phyloP scores from a whole-genome alignment of 2,888 invertebrate species.

The Timema cristinae region DNA sequence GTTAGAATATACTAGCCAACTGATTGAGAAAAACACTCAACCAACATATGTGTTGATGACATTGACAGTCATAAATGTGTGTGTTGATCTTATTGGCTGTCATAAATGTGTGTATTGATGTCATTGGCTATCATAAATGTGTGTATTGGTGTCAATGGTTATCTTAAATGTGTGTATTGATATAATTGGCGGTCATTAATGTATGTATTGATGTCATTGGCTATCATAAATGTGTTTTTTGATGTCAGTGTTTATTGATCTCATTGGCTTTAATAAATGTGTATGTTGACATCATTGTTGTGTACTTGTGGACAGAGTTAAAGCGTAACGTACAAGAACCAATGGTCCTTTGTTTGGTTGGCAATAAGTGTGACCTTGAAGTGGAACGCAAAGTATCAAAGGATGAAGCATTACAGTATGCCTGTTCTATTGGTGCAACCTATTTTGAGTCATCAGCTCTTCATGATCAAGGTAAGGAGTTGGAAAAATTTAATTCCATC shows the following conservation, averaged over 20 bases:
- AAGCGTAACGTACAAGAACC: slow-evolving; percentile 71
- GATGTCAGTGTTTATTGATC: too few species aligned
- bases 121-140: background rate
- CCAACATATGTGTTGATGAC: background rate
- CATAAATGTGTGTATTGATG: background rate
- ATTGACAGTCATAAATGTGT: background rate
- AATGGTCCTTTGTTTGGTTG: slow-evolving; percentile 75
- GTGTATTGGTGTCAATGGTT: background rate
- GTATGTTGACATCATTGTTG: background rate
- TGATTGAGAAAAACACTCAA: too few species aligned
- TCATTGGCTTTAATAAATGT: background rate
- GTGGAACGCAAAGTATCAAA: slow-evolving; percentile 54
- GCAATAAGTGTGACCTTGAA: slow-evolving; percentile 80
- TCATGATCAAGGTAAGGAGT: slow-evolving; percentile 57
- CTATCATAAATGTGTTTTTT: too few species aligned
- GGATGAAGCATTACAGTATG: slow-evolving; percentile 71
- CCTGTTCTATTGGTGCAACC: slow-evolving; percentile 72
- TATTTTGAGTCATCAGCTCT: slow-evolving; percentile 84
- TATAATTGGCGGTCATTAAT: background rate
- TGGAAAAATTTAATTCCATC: too few species aligned
- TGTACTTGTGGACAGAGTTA: slow-evolving; percentile 43
- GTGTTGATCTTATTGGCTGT: background rate
- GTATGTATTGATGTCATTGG: too few species aligned
- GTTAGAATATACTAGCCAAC: too few species aligned
- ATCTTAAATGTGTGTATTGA: background rate